Evolutionary conservation across 2,888 invertebrate species (phyloP).

Genomic region (Cephalotes varians): DNA sequence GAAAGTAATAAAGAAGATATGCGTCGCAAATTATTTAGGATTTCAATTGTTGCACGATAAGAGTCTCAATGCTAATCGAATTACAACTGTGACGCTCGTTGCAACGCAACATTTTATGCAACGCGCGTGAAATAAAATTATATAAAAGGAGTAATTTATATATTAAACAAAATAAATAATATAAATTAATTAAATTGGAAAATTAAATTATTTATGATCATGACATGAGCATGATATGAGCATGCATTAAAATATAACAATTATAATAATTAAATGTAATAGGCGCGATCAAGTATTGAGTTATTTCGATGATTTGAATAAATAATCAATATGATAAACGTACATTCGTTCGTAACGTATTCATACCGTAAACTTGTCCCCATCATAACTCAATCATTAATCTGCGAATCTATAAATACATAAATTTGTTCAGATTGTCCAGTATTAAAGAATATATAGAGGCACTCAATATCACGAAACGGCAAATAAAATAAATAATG

Average conservation of each 20-base stretch:
- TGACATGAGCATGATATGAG: no score
- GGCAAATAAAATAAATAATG: constrained; percentile 24
- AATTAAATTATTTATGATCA: constrained; percentile 34
- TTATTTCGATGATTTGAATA: constrained; percentile 25
- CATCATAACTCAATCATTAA: constrained; percentile 18
- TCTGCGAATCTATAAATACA: constrained; percentile 18
- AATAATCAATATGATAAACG: constrained; percentile 20
- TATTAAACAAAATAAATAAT: constrained; percentile 49
- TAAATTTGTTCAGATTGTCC: constrained; percentile 1
- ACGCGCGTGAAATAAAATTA: constrained; percentile 4
- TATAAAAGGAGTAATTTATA: constrained; percentile 17
- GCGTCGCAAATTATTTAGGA: constrained; percentile 25
- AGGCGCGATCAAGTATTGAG: not conserved
- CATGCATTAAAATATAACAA: constrained; percentile 23
- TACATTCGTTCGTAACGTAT: not conserved
- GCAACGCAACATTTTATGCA: not conserved
- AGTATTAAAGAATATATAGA: constrained; percentile 18
- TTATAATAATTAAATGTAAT: constrained; percentile 29
- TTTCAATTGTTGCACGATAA: constrained; percentile 25
- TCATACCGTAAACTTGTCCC: not conserved
- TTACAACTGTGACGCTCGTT: not conserved
- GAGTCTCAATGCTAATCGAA: constrained; percentile 3
- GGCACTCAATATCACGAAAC: constrained; percentile 48
- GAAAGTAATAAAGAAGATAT: not conserved
- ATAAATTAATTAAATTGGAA: constrained; percentile 10